Conservation (phyloP, 1,140 invertebrate genomes). For the Hetaerina americana region DNA sequence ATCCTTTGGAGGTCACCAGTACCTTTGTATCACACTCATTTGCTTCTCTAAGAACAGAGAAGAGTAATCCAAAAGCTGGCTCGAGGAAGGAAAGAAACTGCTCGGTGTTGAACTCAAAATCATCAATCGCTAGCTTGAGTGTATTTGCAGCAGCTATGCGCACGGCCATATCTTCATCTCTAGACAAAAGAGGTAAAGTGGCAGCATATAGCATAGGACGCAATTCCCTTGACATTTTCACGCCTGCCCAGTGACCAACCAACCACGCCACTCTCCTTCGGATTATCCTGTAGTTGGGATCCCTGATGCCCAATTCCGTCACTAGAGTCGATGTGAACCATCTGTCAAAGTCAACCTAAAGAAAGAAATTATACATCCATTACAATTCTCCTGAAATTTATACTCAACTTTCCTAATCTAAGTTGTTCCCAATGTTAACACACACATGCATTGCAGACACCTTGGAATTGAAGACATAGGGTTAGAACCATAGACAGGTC, state of each 20-base stretch:
- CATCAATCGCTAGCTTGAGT: constrained; percentile 70
- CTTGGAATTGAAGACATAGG: no score
- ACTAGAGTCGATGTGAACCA: constrained; percentile 79
- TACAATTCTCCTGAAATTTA: not conserved
- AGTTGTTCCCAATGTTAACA: no score
- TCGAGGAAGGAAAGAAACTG: constrained; percentile 74
- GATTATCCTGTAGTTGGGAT: constrained; percentile 77
- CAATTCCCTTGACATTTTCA: constrained; percentile 67
- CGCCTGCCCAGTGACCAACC: constrained; percentile 71
- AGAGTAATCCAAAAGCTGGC: constrained; percentile 60
- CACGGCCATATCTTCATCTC: constrained; percentile 68
- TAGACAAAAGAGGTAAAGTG: constrained; percentile 51
- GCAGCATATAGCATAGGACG: constrained; percentile 69
- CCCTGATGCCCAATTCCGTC: constrained; percentile 66
- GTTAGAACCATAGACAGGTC: no score
- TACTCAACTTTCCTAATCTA: not conserved
- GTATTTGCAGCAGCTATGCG: constrained; percentile 63
- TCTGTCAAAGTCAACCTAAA: constrained; percentile 73
- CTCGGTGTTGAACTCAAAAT: constrained; percentile 81
- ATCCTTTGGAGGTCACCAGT: no score
- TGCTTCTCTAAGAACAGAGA: constrained; percentile 72
- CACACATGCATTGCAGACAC: no score
- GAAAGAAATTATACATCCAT: constrained; percentile 12
- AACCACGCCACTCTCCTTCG: constrained; percentile 78
- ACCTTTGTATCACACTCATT: constrained; percentile 88